phyloP scores from a whole-genome alignment of 1,140 invertebrate species.

The Lepidostoma basale region DNA sequence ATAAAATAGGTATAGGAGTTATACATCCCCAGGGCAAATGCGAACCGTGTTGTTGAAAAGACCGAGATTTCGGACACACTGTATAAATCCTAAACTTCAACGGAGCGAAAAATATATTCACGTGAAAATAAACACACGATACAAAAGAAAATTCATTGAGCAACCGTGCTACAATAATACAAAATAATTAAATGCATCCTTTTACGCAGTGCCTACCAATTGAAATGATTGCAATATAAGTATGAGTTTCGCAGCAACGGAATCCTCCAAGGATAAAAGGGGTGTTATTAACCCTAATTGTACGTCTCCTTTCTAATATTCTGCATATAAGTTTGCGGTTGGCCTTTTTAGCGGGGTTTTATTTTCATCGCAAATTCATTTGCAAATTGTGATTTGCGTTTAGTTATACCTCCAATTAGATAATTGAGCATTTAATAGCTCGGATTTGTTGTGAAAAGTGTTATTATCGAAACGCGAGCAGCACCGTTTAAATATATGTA shows the following conservation, averaged over 20 bases:
- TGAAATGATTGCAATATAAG: too few species aligned
- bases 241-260: too few species aligned
- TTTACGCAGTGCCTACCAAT: too few species aligned
- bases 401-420: background rate
- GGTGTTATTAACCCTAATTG: background rate
- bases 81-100: constrained; percentile 4
- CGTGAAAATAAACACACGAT: background rate
- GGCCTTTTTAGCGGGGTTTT: background rate
- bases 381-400: background rate
- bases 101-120: background rate
- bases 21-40: constrained; percentile 1
- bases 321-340: background rate
- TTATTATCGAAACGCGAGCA: background rate
- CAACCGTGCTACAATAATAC: too few species aligned
- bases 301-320: constrained; percentile 4
- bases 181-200: too few species aligned
- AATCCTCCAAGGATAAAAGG: too few species aligned
- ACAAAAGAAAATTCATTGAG: too few species aligned
- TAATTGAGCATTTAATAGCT: background rate
- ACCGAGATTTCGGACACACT: constrained; percentile 23
- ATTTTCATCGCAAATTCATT: background rate
- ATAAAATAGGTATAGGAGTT: constrained; percentile 28
- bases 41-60: constrained; percentile 22
- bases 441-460: background rate
- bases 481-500: background rate